Percentiles rank a stretch among this genome's conserved stretches.
phyloP scores from a whole-genome alignment of 2,888 invertebrate species.

The Pandemis cinnamomeana region DNA sequence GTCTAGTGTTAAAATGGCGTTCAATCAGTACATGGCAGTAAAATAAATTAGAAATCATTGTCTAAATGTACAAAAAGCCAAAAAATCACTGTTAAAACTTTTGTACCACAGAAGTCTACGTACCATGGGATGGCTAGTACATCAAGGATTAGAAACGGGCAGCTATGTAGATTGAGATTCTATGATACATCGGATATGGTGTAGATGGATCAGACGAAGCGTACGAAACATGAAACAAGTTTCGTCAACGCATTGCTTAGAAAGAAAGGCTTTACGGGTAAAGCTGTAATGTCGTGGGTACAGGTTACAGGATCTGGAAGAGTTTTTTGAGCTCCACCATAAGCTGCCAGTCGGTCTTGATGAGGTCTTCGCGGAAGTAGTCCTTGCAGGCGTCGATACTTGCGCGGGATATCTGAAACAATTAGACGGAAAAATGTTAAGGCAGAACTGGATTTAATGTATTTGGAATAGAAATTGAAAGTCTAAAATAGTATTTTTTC shows the following conservation, averaged over 20 bases:
- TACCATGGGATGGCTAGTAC: slow-evolving; percentile 31
- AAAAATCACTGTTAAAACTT: slow-evolving; percentile 11
- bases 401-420: slow-evolving; percentile 95
- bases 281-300: slow-evolving; percentile 46
- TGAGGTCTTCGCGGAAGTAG: slow-evolving; percentile 98
- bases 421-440: slow-evolving; percentile 36
- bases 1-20: slow-evolving; percentile 37
- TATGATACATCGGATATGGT: slow-evolving; percentile 59
- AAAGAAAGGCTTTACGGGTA: slow-evolving; percentile 57
- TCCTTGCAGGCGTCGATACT: slow-evolving; percentile 99
- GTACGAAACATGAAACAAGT: slow-evolving; percentile 49
- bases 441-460: not conserved
- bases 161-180: slow-evolving; percentile 59
- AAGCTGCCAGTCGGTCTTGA: slow-evolving; percentile 98
- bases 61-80: slow-evolving; percentile 24
- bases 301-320: slow-evolving; percentile 94
- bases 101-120: slow-evolving; percentile 34
- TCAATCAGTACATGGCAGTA: slow-evolving; percentile 51
- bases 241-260: slow-evolving; percentile 51
- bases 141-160: slow-evolving; percentile 36
- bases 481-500: not conserved
- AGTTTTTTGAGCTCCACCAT: slow-evolving; percentile 99
- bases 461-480: not conserved
- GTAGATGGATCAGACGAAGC: slow-evolving; percentile 75
- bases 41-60: slow-evolving; percentile 43